Base-by-base conservation (phyloP, 2,888 invertebrate species). In the Leptinotarsa peninsularis region DNA sequence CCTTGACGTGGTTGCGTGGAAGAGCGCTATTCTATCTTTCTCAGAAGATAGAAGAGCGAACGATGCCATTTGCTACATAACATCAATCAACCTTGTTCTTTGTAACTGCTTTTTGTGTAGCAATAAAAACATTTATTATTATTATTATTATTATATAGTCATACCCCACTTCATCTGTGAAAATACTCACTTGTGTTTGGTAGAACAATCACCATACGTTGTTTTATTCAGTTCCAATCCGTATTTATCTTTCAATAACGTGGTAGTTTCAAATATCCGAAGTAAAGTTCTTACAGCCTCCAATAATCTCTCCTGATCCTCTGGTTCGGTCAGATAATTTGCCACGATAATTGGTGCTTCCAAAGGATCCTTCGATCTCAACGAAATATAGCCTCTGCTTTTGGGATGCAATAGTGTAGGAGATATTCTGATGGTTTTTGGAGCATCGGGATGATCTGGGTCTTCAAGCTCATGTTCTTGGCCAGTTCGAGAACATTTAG, bases 331-430 rank as follows among this genome's bases (percentile, higher is more conserved):
- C 82, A 95, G 90, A 86, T 96, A 96, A 86, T 95, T 95, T 0
- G 93, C 93, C 79, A 93, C 91, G 85, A 96, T 92, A 18, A 91
- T 77, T 0, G 96, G 96, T 56, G 92, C 90, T 4, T 90, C 90
- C n/a, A 90, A 84, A 0, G 95, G 95, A 86, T 95, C 90, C 43
- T 89, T 90, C 0, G 92, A 92, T 71, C 90, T 90, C 56, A 96
- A 88, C 4, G 90, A 89, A 4, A 93, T 80, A 82, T 89, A 90
- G 0, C 94, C 94, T 78, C 91, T 89, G 81, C 93, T 93, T 74
- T 91, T 91, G 0, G 94, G 93, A 56, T 92, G 92, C 1, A 93
- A 84, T 3, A 91, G 90, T 70, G 93, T 90, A 14, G 58, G 52
- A 63, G 84, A 75, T 80, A 83, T 78, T 74, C 82, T 83, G 5